Conservation (phyloP, 2,888 invertebrate genomes). For the Dolomedes plantarius region DNA sequence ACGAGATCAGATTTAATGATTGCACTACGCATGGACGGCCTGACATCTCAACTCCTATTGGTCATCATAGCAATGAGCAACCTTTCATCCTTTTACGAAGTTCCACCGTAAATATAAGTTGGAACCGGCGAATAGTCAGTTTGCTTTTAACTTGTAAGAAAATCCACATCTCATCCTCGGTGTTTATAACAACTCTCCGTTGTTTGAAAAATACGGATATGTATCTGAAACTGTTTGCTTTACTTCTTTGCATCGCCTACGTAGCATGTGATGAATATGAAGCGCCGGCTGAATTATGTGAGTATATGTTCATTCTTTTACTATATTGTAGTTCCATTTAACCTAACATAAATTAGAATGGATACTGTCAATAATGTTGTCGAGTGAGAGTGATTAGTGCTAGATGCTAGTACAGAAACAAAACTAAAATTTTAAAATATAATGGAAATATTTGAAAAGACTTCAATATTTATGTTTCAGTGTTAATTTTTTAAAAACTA, state of each 20-base stretch:
- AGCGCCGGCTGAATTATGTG: not conserved
- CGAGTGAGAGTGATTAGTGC: too few relatives aligned
- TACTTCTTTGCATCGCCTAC: constrained; percentile 3
- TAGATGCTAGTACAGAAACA: too few relatives aligned
- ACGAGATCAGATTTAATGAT: not conserved
- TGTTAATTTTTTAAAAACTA: too few relatives aligned
- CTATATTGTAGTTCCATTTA: too few relatives aligned
- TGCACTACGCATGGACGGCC: not conserved
- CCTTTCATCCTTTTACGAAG: constrained; percentile 38
- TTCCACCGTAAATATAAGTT: constrained; percentile 22
- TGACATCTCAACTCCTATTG: constrained; percentile 14
- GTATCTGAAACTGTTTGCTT: constrained; percentile 17
- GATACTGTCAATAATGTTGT: too few relatives aligned
- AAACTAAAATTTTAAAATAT: too few relatives aligned
- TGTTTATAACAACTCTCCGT: too few relatives aligned
- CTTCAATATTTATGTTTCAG: too few relatives aligned
- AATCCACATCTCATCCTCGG: not conserved
- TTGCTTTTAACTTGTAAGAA: constrained; percentile 1
- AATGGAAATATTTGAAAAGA: too few relatives aligned
- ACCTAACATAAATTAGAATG: too few relatives aligned
- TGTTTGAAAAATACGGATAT: constrained; percentile 23
- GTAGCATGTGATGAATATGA: not conserved
- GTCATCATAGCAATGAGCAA: constrained; percentile 19
- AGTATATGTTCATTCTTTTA: too few relatives aligned
- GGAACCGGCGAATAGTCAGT: not conserved